A percentile compares a stretch with the other conserved stretches of the same genome.
phyloP scores from a whole-genome alignment of 1,140 invertebrate species.

The Atta colombica region DNA sequence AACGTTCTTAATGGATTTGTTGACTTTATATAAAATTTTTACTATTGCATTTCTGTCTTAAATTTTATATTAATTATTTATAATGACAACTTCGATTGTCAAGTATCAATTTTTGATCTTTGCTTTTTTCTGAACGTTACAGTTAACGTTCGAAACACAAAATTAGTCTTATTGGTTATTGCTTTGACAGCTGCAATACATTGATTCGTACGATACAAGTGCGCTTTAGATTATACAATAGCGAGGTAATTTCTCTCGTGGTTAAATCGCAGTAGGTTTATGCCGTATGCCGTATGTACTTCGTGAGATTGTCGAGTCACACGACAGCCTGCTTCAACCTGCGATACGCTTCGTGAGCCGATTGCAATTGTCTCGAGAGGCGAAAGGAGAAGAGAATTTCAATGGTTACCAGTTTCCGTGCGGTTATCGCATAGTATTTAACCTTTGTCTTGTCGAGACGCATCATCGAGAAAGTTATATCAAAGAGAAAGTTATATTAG shows the following conservation, averaged over 20 bases:
- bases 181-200: conserved; percentile 48
- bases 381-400: conserved; percentile 44
- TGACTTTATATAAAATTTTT: background rate
- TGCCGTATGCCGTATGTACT: conserved; percentile 42
- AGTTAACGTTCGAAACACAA: conserved; percentile 23
- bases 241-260: conserved; percentile 68
- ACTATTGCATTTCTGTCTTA: background rate
- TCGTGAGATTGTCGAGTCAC: conserved; percentile 66
- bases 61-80: background rate
- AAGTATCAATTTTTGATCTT: background rate
- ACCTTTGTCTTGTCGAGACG: conserved; percentile 34
- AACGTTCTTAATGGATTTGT: background rate
- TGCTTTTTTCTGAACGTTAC: background rate
- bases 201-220: conserved; percentile 46
- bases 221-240: conserved; percentile 60
- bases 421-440: conserved; percentile 23
- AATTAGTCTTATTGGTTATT: conserved; percentile 74
- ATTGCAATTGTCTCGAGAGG: conserved; percentile 48
- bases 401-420: conserved; percentile 38
- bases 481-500: too few relatives aligned
- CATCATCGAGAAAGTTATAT: background rate
- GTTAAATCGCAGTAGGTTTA: conserved; percentile 50
- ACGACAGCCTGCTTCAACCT: conserved; percentile 51
- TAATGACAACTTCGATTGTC: background rate
- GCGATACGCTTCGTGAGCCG: conserved; percentile 50